Conservation (phyloP, 2,888 invertebrate genomes). For the Trachelus tabidus region DNA sequence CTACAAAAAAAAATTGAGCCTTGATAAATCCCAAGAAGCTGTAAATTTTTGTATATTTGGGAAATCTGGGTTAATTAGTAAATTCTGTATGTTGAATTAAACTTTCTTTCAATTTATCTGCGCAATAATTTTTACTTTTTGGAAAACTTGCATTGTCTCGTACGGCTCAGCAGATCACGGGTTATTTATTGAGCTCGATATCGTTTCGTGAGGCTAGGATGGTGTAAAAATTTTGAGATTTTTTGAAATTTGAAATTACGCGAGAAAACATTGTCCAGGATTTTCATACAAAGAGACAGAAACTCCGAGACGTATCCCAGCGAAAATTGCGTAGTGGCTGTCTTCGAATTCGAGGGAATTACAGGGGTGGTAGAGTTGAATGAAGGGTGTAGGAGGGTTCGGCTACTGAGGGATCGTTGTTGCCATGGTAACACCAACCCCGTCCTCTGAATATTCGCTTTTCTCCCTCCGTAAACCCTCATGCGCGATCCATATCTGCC, state of each 20-base stretch:
- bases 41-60: slow-evolving; percentile 16
- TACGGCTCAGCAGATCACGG: not conserved
- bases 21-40: not conserved
- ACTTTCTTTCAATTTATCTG: not conserved
- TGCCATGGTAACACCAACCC: slow-evolving; percentile 60
- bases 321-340: slow-evolving; percentile 27
- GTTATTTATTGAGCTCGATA: not conserved
- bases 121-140: not conserved
- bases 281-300: not conserved
- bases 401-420: slow-evolving; percentile 66
- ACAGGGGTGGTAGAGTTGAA: slow-evolving; percentile 51
- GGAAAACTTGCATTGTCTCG: not conserved
- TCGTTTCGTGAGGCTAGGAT: not conserved
- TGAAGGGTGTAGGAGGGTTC: slow-evolving; percentile 57
- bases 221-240: not conserved
- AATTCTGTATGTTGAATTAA: not conserved
- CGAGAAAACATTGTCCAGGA: not conserved
- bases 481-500: slow-evolving; percentile 59
- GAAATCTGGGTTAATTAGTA: slow-evolving; percentile 30
- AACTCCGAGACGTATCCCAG: not conserved
- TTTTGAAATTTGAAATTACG: not conserved
- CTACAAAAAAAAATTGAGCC: not conserved
- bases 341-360: slow-evolving; percentile 45
- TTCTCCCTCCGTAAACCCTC: slow-evolving; percentile 3
- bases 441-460: slow-evolving; percentile 48